A percentile compares a stretch with the other conserved stretches of the same genome.
Conservation (phyloP, 2,888 invertebrate species). For the Machimus rusticus region DNA sequence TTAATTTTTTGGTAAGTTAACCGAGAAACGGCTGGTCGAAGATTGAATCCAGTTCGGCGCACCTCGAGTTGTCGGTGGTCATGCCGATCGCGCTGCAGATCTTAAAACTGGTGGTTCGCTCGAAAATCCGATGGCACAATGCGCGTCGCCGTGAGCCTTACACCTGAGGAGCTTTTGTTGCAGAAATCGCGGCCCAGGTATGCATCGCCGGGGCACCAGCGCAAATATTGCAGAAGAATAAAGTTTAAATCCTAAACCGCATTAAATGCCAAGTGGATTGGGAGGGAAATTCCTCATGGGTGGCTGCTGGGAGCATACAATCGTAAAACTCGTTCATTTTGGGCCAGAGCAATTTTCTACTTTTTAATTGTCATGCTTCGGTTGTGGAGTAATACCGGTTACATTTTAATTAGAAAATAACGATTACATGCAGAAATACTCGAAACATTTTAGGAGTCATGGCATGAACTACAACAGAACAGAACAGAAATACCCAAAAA, state of each 20-base stretch:
- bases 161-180: neutral
- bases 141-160: neutral
- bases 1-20: neutral
- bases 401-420: neutral
- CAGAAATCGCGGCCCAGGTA: neutral
- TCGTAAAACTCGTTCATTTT: neutral
- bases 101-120: neutral
- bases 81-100: neutral
- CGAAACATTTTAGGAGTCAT: neutral
- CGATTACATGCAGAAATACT: neutral
- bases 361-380: neutral
- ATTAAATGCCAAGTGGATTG: neutral
- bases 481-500: no score
- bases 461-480: neutral
- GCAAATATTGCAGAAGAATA: neutral
- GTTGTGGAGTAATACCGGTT: neutral
- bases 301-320: neutral
- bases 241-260: neutral
- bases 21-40: neutral
- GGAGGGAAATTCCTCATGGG: neutral
- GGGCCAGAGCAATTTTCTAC: neutral
- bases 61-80: neutral
- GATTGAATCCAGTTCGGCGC: neutral
- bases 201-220: no score
- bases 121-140: neutral